Base-by-base conservation (phyloP, 1,140 invertebrate species). In the Euura lappo region DNA sequence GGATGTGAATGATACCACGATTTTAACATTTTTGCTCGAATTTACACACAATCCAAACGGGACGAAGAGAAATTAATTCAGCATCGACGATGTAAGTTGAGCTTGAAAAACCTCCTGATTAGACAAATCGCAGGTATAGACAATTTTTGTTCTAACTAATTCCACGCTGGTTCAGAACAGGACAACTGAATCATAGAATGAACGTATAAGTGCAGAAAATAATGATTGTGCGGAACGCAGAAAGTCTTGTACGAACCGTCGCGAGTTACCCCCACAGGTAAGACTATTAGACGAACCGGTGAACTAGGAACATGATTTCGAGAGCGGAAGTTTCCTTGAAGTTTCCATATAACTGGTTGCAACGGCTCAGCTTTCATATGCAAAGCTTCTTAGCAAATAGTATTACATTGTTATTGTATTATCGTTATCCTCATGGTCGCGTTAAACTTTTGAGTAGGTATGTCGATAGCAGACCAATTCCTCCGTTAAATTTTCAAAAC, bases 211-310 rank as follows among this genome's bases (percentile, higher is more conserved):
- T 11, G 8, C 66, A 8, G 44, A 28, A 28, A 28, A 28, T 28
- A 28, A 28, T 28, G 11, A 44, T 68, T 68, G 66, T 44, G 66
- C 44, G 10, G 28, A 68, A 68, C 66, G 11, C 10, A 42, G 11
- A 28, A 68, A 68, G 66, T 68, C 44, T 44, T 7, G 3, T 11
- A 28, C 28, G 28, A 28, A 28, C 28, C 66, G 66, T 42, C 4
- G 66, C 8, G 51, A 60, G 51, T n/a, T 60, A 60, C 51, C 13
- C 28, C 2, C 51, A 68, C 42, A 68, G 5, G 44, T 68, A 44
- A 68, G 66, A 44, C 66, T 68, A 68, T 68, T 68, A 68, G 66
- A 42, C 66, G 66, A 42, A 68, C 66, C 66, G 66, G 66, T 68
- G 66, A 68, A 44, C 66, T 68, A 68, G 66, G 66, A 68, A 28